Evolutionary conservation across 2,888 invertebrate species (phyloP), one percentile per base, ranked within the genome.

Genomic region (Ditylenchus weischeri): DNA sequence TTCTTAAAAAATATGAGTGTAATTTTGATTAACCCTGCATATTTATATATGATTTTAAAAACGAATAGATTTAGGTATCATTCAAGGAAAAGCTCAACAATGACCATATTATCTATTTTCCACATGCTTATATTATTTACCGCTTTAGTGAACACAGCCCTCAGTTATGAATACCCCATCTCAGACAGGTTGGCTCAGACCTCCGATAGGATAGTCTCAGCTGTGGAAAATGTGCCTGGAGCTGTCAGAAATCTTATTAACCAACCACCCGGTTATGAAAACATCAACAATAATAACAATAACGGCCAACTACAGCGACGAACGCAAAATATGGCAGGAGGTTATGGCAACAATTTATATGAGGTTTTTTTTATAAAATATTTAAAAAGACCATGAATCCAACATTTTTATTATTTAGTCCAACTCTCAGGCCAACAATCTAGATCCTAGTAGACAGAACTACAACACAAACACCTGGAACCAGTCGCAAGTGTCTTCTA

Each of bases 141-240:
- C 8, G 8, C 43, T 43, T 15, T 54, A 54, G 15, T 29, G 54
- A 21, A 54, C 54, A 21, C 21, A 54, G 54, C n/a, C 54, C 11
- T 23, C 5, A 11, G 23, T 7, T 54, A 54, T 29, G 54, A 54
- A 18, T 15, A 54, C n/a, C 54, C 54, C 7, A 29, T 54, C 23
- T 54, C 54, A 29, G 54, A 54, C n/a, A 54, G 10, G n/a, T 29
- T 54, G 21, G 54, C 54, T 23, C 29, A 21, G 54, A 29, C 54
- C 29, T 54, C 54, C 2, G 54, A 54, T 29, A 11, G 54, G 21
- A 29, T 54, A 15, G 54, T 29, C 21, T 21, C 23, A 29, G n/a
- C 15, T 29, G 29, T 54, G 2, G 54, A 11, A 11, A 21, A 54
- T 23, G n/a, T 54, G 29, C 54, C 54, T 21, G 29, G 29, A 43